Evolutionary conservation across 2,113 vertebrate genomes (phyloP).

Genomic region (Agapornis roseicollis): DNA sequence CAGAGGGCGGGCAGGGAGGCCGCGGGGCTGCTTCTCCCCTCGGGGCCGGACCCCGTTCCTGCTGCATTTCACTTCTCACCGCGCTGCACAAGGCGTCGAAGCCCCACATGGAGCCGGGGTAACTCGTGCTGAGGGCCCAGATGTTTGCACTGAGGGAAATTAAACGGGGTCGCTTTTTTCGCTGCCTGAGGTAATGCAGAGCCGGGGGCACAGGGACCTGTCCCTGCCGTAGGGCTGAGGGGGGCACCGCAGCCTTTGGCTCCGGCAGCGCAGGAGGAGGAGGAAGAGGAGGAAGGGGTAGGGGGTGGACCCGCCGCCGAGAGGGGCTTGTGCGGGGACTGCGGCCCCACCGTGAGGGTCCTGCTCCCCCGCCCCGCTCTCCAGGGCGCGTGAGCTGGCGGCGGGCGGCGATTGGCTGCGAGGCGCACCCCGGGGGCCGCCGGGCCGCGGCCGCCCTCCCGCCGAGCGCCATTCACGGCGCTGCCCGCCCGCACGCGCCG

Average conservation of each 20-base stretch:
- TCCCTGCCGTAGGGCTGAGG: accelerated
- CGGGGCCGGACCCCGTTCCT: accelerated
- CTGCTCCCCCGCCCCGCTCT: neutral
- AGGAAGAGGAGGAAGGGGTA: neutral
- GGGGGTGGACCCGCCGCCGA: neutral
- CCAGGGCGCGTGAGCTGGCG: slow-evolving; percentile 84
- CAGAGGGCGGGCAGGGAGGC: accelerated
- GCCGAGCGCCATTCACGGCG: slow-evolving; percentile 87
- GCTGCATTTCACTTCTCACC: accelerated
- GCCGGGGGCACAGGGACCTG: neutral
- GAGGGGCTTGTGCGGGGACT: too few species aligned
- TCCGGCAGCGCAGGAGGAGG: neutral
- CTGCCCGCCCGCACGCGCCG: slow-evolving; percentile 78
- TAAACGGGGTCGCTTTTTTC: neutral
- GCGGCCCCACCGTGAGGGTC: neutral
- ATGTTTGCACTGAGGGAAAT: accelerated
- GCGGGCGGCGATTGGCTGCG: slow-evolving; percentile 79
- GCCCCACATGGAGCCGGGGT: neutral
- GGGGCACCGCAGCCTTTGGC: neutral
- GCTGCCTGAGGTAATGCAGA: accelerated
- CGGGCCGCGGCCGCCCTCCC: slow-evolving; percentile 83
- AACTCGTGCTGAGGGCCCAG: neutral
- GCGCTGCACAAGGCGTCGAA: accelerated
- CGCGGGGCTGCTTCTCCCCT: accelerated
- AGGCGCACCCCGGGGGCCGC: slow-evolving; percentile 73